These are phyloP conservation scores for Notiomystis cincta DNA, from an alignment of 2,113 vertebrate genomes.

Conservation along the genomic window DNA sequence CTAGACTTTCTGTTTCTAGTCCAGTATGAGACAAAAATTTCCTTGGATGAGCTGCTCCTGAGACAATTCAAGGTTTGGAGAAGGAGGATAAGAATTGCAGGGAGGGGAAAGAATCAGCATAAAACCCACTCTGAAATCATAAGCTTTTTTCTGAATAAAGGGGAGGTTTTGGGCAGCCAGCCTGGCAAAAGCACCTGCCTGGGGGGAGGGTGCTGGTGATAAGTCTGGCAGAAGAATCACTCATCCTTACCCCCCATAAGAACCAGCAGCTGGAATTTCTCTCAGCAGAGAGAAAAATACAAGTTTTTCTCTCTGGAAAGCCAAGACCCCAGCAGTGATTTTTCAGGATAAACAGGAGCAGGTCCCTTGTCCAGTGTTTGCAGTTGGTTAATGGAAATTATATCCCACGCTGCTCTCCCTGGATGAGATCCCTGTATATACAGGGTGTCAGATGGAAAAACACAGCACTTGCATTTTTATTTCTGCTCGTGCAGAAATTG, in stretches of 20 bases:
- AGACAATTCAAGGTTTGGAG: slow-evolving; percentile 38
- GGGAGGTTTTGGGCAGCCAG: background rate
- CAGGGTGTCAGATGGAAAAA: background rate
- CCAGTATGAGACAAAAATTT: slow-evolving; percentile 77
- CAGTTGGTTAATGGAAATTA: background rate
- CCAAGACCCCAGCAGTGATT: background rate
- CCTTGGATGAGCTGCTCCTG: slow-evolving; percentile 68
- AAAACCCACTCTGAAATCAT: background rate
- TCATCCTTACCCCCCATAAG: background rate
- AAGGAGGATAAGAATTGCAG: background rate
- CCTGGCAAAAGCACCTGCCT: background rate
- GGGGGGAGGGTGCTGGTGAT: background rate
- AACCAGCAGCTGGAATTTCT: background rate
- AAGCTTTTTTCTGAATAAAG: background rate
- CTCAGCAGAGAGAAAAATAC: background rate
- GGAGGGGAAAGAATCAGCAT: background rate
- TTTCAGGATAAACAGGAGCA: background rate
- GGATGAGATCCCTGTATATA: background rate
- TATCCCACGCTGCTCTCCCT: background rate
- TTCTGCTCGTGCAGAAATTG: background rate
- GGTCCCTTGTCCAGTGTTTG: background rate
- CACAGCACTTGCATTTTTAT: background rate
- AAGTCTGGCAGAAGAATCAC: background rate
- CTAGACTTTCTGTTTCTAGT: slow-evolving; percentile 72
- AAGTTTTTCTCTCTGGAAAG: background rate